These are phyloP conservation scores for Cygnus olor DNA, from an alignment of 2,797 vertebrate genomes.

Conservation along the genomic window DNA sequence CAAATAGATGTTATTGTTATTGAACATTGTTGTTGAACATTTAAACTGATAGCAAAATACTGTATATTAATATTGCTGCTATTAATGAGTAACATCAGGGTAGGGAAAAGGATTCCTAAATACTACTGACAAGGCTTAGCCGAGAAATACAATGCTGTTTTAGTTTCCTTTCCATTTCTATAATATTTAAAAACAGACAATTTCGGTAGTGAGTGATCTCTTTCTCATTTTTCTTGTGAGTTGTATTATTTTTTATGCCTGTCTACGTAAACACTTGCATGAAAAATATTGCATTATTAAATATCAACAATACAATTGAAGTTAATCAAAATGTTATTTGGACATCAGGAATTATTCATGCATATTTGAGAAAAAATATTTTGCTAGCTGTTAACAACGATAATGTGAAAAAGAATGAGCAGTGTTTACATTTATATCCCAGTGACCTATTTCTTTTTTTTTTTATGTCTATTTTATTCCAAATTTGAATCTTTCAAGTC, in stretches of 20 bases:
- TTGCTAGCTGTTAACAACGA: neutral
- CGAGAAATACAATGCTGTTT: neutral
- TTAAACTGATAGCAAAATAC: neutral
- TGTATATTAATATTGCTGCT: neutral
- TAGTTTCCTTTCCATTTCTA: neutral
- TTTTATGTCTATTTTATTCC: neutral
- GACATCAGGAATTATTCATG: neutral
- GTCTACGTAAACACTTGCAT: neutral
- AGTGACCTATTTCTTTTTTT: slow-evolving; percentile 47
- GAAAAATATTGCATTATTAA: neutral
- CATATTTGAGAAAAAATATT: neutral
- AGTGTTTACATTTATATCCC: slow-evolving; percentile 10
- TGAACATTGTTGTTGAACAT: neutral
- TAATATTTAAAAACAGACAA: slow-evolving; percentile 20
- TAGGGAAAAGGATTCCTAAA: neutral
- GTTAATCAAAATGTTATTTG: neutral
- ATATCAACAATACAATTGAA: neutral
- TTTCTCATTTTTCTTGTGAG: neutral
- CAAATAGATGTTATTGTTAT: neutral
- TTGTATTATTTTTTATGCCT: neutral
- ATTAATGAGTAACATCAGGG: neutral
- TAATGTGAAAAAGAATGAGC: neutral
- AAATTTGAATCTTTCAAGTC: slow-evolving; percentile 24
- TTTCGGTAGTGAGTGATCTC: neutral
- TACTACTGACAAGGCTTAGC: neutral